These are phyloP conservation scores for Polydrusus pterygomalis DNA, from an alignment of 2,888 invertebrate genomes.

Conservation along the genomic window DNA sequence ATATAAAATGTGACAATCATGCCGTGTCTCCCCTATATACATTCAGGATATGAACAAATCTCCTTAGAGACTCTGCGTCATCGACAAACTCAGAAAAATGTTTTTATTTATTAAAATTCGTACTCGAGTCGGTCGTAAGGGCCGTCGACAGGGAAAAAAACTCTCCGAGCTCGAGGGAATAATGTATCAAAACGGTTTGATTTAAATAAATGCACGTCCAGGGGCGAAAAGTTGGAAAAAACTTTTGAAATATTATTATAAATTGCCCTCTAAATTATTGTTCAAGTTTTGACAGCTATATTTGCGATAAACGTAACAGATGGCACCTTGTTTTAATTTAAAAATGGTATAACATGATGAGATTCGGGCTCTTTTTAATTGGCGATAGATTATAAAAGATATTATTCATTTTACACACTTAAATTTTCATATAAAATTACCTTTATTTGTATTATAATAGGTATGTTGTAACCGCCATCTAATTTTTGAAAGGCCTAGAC, in stretches of 20 bases:
- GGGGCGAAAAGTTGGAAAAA: conserved; percentile 54
- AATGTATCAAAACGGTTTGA: conserved; percentile 57
- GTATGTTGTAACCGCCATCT: too few relatives aligned
- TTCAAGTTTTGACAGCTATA: conserved; percentile 40
- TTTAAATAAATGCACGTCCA: conserved; percentile 55
- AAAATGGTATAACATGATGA: conserved; percentile 22
- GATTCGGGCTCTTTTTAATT: not conserved
- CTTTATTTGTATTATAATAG: too few relatives aligned
- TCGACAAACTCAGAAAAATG: conserved; percentile 58
- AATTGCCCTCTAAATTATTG: conserved; percentile 51
- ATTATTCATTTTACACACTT: not conserved
- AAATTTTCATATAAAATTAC: too few relatives aligned
- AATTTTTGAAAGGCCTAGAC: too few relatives aligned
- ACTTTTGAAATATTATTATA: conserved; percentile 53
- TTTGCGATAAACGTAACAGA: conserved; percentile 44
- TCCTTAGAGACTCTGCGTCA: conserved; percentile 55
- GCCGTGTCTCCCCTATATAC: too few relatives aligned
- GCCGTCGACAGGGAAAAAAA: conserved; percentile 51
- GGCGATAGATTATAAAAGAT: not conserved
- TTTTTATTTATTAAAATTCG: conserved; percentile 62
- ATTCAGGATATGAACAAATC: conserved; percentile 24
- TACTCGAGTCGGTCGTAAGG: conserved; percentile 38
- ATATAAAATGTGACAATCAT: too few relatives aligned
- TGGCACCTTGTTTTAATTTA: conserved; percentile 32
- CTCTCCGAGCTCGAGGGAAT: conserved; percentile 55